phyloP scores from a whole-genome alignment of 2,113 vertebrate genomes.

The Piaya cayana region DNA sequence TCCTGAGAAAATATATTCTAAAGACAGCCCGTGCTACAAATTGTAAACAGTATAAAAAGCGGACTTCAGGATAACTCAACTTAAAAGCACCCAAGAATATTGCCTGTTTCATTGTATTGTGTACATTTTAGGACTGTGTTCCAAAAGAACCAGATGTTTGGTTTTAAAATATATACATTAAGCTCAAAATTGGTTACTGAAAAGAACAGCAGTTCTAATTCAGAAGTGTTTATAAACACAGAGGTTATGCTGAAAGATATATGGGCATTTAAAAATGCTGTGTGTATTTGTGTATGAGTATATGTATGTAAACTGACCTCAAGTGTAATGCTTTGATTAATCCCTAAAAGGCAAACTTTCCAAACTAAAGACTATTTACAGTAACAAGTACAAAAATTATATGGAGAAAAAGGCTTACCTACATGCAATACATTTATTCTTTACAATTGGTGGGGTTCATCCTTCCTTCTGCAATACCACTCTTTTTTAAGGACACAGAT shows the following conservation, averaged over 20 bases:
- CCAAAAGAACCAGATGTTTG: constrained; percentile 30
- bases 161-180: constrained; percentile 24
- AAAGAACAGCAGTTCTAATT: constrained; percentile 23
- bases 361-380: background rate
- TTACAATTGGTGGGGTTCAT: background rate
- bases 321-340: constrained; percentile 23
- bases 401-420: background rate
- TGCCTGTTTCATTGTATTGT: background rate
- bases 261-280: background rate
- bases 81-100: background rate
- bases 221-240: constrained; percentile 34
- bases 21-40: background rate
- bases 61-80: background rate
- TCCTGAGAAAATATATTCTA: background rate
- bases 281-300: background rate
- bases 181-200: background rate
- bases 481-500: background rate
- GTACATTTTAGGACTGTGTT: background rate
- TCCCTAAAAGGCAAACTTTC: background rate
- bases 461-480: background rate
- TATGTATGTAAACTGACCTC: background rate
- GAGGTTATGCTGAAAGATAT: background rate
- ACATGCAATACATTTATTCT: background rate
- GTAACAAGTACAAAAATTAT: background rate
- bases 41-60: background rate